Conservation (phyloP, 2,888 invertebrate genomes). For the Philaethria dido region DNA sequence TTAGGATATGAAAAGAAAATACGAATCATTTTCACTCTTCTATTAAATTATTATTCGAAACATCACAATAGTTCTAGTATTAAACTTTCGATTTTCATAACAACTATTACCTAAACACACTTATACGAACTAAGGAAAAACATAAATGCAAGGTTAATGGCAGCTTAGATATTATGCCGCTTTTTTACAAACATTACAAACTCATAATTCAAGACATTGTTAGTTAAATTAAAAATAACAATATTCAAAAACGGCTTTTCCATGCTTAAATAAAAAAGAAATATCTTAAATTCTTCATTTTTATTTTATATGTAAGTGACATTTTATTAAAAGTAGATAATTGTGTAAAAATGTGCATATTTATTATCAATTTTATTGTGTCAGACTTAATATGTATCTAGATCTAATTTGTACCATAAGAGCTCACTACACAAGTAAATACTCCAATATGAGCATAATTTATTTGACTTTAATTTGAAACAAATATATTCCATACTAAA, state of each 20-base stretch:
- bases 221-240: neutral
- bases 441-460: conserved; percentile 70
- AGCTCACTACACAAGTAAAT: conserved; percentile 61
- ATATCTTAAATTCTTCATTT: neutral
- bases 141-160: conserved; percentile 72
- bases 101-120: conserved; percentile 40
- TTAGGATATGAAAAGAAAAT: conserved; percentile 26
- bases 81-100: conserved; percentile 57
- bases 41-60: conserved; percentile 49
- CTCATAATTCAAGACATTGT: neutral
- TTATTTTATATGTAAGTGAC: neutral
- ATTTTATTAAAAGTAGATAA: conserved; percentile 16
- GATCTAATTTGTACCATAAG: conserved; percentile 77
- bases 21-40: conserved; percentile 28
- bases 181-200: conserved; percentile 2
- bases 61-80: conserved; percentile 53
- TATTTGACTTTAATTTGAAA: conserved; percentile 25
- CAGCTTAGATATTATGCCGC: conserved; percentile 52
- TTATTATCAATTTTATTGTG: conserved; percentile 39
- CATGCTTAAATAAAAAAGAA: neutral
- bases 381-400: conserved; percentile 44
- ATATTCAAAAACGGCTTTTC: neutral
- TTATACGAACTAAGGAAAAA: conserved; percentile 54
- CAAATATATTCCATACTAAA: neutral
- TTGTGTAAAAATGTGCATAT: conserved; percentile 47